A percentile compares a stretch with the other conserved stretches of the same genome.
phyloP scores from a whole-genome alignment of 2,113 vertebrate genomes.

The Gracilinanus agilis region DNA sequence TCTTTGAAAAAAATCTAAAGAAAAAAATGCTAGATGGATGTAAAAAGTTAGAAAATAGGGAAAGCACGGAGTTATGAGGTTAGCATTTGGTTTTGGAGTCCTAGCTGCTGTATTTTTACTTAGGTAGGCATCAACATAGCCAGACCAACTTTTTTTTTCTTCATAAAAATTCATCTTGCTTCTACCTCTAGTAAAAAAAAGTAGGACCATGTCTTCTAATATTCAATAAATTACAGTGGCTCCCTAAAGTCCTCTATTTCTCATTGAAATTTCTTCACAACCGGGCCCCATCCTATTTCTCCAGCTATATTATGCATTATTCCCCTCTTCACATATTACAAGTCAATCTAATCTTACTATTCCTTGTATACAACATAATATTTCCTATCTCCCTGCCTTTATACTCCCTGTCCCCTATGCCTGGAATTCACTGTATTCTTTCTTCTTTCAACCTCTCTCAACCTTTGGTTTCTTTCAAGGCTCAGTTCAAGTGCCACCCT shows the following conservation, averaged over 20 bases:
- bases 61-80: not conserved
- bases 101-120: not conserved
- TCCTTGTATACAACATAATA: not conserved
- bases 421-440: not conserved
- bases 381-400: not conserved
- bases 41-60: not conserved
- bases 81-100: not conserved
- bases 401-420: not conserved
- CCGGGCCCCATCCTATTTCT: not conserved
- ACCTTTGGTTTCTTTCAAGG: not conserved
- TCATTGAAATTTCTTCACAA: not conserved
- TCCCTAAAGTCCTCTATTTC: not conserved
- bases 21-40: slow-evolving; percentile 6
- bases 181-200: not conserved
- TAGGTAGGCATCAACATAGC: not conserved
- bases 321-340: not conserved
- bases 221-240: not conserved
- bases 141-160: not conserved
- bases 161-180: not conserved
- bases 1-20: not conserved
- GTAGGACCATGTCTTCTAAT: not conserved
- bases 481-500: not conserved
- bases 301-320: not conserved
- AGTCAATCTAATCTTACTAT: not conserved
- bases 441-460: not conserved